Evolutionary conservation across 2,888 invertebrate species (phyloP), one percentile per base, ranked within the genome.

Genomic region (Pilophorus perplexus): DNA sequence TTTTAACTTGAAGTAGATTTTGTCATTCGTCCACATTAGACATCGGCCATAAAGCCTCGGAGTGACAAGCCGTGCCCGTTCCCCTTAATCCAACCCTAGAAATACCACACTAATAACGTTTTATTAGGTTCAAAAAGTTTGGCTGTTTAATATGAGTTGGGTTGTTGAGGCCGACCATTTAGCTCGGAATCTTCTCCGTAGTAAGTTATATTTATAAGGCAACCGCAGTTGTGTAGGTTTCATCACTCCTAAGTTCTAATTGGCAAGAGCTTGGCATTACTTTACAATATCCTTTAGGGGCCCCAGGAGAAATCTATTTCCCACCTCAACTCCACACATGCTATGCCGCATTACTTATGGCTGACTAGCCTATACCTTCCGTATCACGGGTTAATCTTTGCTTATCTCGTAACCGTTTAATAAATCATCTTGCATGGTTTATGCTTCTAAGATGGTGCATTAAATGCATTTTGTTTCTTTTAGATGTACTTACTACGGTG

Each of bases 1-100:
- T 69, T 69, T 69, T 67, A 69, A 67, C 69, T 69, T 67, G 67
- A 68, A 69, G 69, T 69, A 69, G 69, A 69, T 68, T 69, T 68
- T 69, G 69, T 69, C 69, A 69, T 69, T 68, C 67, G 67, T 69
- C 69, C 66, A 66, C 66, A 69, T 69, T 69, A 69, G 68, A 69
- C 69, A 69, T 66, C 46, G 66, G 65, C 65, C 64, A 64, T 69
- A 69, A 69, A 69, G 64, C 52, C 62, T 67, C 62, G 40, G 66
- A 54, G 59, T 68, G 60, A 67, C 60, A 65, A 55, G 59, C 23
- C 67, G 62, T 46, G 38, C 23, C 28, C 62, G 44, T 33, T 62
- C 48, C 46, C 44, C 25, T 44, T 59, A 44, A 59, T 40, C 66
- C 66, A 27, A 48, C 59, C 62, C 48, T 20, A 23, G 62, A 59